Evolutionary conservation across 2,797 vertebrate genomes (phyloP).

Genomic region (Ceryle rudis): DNA sequence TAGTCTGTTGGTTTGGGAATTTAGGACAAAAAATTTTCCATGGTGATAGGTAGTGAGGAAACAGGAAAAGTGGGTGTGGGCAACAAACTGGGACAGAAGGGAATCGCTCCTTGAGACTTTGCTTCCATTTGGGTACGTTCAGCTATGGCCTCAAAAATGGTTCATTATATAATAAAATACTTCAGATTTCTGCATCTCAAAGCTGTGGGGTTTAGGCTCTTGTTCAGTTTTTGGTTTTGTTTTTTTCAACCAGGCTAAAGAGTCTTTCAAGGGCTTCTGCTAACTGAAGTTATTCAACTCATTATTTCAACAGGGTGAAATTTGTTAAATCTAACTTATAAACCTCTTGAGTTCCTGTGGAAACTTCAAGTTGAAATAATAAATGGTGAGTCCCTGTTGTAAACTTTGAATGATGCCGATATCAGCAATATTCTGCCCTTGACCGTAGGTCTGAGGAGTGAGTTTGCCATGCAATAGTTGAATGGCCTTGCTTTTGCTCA

Average conservation of each 20-base stretch:
- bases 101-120: background rate
- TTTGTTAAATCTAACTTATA: background rate
- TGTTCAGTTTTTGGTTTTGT: fast-evolving
- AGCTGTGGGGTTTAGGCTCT: fast-evolving
- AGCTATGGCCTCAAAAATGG: too few species aligned
- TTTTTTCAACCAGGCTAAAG: background rate
- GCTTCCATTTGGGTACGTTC: background rate
- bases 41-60: background rate
- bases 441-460: background rate
- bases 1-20: background rate
- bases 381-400: background rate
- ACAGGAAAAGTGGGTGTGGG: background rate
- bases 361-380: slow-evolving; percentile 35
- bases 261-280: background rate
- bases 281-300: background rate
- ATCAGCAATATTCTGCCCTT: background rate
- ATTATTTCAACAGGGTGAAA: slow-evolving; percentile 16
- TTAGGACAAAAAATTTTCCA: background rate
- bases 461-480: background rate
- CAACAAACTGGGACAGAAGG: background rate
- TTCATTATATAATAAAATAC: too few species aligned
- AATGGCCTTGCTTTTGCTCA: background rate
- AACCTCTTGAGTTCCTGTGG: background rate
- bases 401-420: background rate
- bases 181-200: background rate